Conservation (phyloP, 2,113 vertebrate genomes). For the Capreolus pygargus region DNA sequence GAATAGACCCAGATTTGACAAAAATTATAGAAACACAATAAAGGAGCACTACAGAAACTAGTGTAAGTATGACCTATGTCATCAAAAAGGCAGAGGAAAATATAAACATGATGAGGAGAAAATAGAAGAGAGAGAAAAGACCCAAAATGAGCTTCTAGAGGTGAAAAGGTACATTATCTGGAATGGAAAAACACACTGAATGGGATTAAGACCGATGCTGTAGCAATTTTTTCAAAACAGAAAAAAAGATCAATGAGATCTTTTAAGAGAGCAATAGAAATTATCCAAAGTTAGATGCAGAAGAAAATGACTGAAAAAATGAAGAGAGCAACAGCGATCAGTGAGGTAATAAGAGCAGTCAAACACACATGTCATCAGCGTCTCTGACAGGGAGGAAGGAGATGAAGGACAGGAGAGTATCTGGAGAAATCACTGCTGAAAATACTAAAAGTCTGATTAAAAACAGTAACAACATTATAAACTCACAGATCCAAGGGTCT, state of each 20-base stretch:
- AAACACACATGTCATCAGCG: fast-evolving
- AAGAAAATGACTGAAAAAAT: not conserved
- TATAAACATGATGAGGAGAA: not conserved
- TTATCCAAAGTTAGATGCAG: not conserved
- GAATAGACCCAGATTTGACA: not conserved
- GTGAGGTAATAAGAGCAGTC: no score
- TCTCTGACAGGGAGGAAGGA: no score
- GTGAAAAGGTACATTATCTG: not conserved
- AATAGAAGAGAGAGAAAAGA: not conserved
- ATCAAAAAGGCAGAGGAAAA: not conserved
- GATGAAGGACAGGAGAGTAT: no score
- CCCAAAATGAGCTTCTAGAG: not conserved
- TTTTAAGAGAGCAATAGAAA: not conserved
- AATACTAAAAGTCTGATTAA: not conserved
- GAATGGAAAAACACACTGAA: not conserved
- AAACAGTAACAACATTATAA: not conserved
- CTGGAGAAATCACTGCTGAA: not conserved
- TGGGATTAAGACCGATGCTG: not conserved
- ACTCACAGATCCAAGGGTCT: not conserved
- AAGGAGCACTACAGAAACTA: no score
- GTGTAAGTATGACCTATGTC: no score
- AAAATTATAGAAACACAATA: not conserved
- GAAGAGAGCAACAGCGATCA: no score
- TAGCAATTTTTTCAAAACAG: not conserved
- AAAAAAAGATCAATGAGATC: not conserved